Base-by-base conservation (phyloP, 2,888 invertebrate genomes). In the Sympetrum striolatum region DNA sequence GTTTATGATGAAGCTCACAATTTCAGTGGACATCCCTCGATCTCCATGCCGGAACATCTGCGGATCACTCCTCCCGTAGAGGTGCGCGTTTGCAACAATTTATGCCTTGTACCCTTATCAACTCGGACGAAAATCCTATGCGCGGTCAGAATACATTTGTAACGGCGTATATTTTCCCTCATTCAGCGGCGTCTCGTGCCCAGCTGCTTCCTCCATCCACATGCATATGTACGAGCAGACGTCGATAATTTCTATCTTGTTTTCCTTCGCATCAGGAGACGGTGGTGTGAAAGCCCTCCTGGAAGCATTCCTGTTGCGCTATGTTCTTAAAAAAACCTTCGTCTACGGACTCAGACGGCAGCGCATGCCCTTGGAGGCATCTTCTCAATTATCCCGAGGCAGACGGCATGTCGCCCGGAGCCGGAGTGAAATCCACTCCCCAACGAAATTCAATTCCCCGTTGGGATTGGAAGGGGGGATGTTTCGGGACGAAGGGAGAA, bases 371-470 rank as follows among this genome's bases (percentile, higher is more conserved):
- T 60, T 18, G 64, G 64, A 31, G 53, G 31, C 53, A 58, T 53
- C 81, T 81, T 53, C 82, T 58, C 82, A 82, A 82, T 82, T 82
- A 82, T 58, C 82, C 82, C 18, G 53, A 31, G 53, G 53, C 25
- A 53, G 53, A 53, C 81, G 81, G 53, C 81, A 53, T 53, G 81
- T 53, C 53, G 53, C 81, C 81, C 14, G 2, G 81, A 48, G 48
- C 48, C 18, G 15, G 58, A 82, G 82, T 82, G 82, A 82, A 82
- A 82, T 82, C 82, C 82, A 82, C 58, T 82, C 82, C 53, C 58
- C 82, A 82, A 58, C 82, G 82, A 82, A 82, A 82, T 82, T 82
- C 82, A 82, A 82, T 82, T 82, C 82, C 48, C 82, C 18, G 0
- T 60, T 31, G 31, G 12, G 25, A 73, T 53, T 25, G 73, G 73